Evolutionary conservation across 2,113 vertebrate species (phyloP).

Genomic region (Jacana jacana): DNA sequence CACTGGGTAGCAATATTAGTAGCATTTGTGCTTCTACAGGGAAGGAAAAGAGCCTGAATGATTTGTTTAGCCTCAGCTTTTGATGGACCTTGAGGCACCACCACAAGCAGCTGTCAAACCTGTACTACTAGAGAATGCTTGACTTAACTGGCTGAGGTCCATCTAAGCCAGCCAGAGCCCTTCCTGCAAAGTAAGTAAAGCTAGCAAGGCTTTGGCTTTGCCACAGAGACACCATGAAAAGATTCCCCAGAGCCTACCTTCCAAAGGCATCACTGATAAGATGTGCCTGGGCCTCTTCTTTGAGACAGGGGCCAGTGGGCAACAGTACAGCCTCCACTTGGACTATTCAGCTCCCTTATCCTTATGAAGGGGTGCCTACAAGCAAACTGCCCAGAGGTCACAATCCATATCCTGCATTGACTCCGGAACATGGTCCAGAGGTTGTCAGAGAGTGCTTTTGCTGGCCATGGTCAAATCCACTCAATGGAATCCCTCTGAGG

Average conservation of each 20-base stretch:
- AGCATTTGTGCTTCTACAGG: neutral
- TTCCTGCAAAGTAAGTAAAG: accelerated
- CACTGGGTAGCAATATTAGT: neutral
- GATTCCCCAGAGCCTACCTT: neutral
- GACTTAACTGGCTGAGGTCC: neutral
- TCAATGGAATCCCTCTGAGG: neutral
- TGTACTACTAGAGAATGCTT: accelerated
- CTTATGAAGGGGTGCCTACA: neutral
- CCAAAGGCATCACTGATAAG: neutral
- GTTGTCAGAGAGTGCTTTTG: neutral
- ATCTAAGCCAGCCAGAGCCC: neutral
- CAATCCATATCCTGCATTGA: neutral
- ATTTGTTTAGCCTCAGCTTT: neutral
- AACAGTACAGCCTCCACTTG: neutral
- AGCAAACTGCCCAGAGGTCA: neutral
- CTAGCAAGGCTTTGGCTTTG: neutral
- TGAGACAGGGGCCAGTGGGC: accelerated
- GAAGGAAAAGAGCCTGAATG: neutral
- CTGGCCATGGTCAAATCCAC: accelerated
- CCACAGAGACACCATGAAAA: accelerated
- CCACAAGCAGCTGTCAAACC: neutral
- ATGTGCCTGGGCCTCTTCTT: neutral
- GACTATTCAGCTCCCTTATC: neutral
- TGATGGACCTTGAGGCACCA: neutral
- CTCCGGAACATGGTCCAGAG: neutral